Percentiles rank a stretch among this genome's conserved stretches.
These are phyloP conservation scores for Phrynocephalus versicolor DNA, from an alignment of 2,113 vertebrate species.

Conservation along the genomic window DNA sequence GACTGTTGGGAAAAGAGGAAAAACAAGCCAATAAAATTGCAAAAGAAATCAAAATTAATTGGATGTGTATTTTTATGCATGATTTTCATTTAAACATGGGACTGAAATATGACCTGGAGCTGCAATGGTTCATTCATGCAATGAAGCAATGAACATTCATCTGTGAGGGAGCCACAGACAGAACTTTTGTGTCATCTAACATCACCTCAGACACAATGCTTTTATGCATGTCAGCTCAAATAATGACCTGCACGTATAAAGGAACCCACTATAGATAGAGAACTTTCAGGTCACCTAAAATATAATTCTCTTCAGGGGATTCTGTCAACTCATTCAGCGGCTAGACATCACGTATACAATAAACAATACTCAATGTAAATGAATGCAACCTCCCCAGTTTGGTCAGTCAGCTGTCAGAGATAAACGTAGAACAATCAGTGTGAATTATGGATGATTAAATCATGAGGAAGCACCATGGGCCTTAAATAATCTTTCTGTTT, in stretches of 20 bases:
- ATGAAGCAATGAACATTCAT: neutral
- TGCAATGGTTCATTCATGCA: neutral
- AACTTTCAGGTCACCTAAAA: neutral
- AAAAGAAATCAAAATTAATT: neutral
- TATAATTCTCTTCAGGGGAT: neutral
- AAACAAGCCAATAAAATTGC: neutral
- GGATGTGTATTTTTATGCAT: neutral
- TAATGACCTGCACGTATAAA: neutral
- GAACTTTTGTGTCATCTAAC: neutral
- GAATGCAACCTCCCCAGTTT: neutral
- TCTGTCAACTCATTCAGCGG: neutral
- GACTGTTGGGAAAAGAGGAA: neutral
- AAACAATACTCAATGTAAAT: neutral
- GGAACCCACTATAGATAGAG: neutral
- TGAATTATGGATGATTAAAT: too few relatives aligned
- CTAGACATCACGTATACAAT: neutral
- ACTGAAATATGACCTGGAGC: neutral
- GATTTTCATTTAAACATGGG: neutral
- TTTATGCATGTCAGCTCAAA: neutral
- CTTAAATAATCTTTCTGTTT: too few relatives aligned
- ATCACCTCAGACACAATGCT: neutral
- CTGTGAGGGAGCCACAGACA: neutral
- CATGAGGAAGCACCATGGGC: too few relatives aligned
- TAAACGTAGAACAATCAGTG: neutral
- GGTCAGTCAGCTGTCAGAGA: neutral